These are phyloP conservation scores for Octomys mimax DNA, from an alignment of 2,797 vertebrate species.

Conservation along the genomic window DNA sequence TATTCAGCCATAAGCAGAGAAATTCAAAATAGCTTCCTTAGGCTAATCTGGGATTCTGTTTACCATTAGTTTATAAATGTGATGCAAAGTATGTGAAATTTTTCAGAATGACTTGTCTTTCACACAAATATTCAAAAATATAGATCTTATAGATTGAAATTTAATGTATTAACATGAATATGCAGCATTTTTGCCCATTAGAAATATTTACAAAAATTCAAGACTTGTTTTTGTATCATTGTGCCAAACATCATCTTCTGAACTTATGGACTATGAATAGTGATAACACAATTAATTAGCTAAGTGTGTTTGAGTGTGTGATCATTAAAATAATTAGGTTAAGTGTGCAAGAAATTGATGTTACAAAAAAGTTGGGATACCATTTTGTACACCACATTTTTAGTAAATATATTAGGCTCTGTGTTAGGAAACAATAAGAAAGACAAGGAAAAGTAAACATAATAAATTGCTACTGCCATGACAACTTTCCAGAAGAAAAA, in stretches of 20 bases:
- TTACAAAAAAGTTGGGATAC: background rate
- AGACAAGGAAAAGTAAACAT: background rate
- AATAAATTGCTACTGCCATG: conserved; percentile 27
- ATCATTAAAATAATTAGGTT: background rate
- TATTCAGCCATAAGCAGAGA: background rate
- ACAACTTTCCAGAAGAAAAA: background rate
- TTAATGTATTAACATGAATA: conserved; percentile 8
- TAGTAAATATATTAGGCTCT: background rate
- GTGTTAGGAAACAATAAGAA: conserved; percentile 7
- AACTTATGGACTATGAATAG: background rate
- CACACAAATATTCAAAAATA: background rate
- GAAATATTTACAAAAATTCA: background rate
- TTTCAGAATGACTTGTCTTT: background rate
- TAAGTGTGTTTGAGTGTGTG: background rate
- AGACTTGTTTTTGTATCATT: background rate
- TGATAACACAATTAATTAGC: background rate
- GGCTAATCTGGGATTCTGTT: background rate
- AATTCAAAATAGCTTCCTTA: background rate
- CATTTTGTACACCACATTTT: background rate
- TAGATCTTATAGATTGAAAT: background rate
- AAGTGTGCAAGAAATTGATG: background rate
- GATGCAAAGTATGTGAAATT: background rate
- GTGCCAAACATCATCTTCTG: background rate
- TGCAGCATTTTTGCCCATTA: background rate
- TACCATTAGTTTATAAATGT: background rate